phyloP scores from a whole-genome alignment of 1,140 invertebrate genomes.

The Carcinoscorpius rotundicauda region DNA sequence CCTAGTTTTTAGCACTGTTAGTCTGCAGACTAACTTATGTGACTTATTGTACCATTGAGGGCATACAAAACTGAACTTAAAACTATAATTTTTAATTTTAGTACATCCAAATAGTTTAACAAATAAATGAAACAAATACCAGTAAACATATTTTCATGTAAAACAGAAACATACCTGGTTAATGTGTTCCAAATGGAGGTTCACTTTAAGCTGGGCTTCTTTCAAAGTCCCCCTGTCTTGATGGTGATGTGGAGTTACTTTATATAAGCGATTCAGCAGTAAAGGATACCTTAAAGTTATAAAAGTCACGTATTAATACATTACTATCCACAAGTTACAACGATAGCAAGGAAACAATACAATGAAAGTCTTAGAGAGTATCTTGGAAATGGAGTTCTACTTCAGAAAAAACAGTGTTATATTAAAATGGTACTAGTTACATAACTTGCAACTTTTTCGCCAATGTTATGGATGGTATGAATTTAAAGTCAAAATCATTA shows the following conservation, averaged over 20 bases:
- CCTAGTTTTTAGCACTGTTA: constrained; percentile 68
- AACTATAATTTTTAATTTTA: neutral
- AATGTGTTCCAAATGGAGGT: constrained; percentile 85
- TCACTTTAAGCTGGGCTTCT: constrained; percentile 79
- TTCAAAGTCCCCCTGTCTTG: constrained; percentile 55
- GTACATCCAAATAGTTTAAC: neutral
- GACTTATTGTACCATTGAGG: neutral
- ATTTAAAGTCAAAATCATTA: too few species aligned
- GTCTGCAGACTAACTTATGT: constrained; percentile 44
- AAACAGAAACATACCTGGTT: constrained; percentile 42
- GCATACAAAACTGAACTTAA: neutral
- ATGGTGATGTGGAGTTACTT: constrained; percentile 70
- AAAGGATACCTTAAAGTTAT: constrained; percentile 64
- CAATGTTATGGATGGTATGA: too few species aligned
- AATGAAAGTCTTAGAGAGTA: too few species aligned
- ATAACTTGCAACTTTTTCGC: too few species aligned
- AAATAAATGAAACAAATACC: neutral
- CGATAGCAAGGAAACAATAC: too few species aligned
- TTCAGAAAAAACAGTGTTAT: too few species aligned
- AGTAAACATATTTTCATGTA: neutral
- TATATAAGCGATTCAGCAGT: constrained; percentile 72
- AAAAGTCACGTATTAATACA: too few species aligned
- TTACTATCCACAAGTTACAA: too few species aligned
- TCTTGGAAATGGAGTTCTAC: too few species aligned
- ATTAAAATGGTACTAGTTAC: too few species aligned